Evolutionary conservation across 2,888 invertebrate species (phyloP).

Genomic region (Synergus itoensis): DNA sequence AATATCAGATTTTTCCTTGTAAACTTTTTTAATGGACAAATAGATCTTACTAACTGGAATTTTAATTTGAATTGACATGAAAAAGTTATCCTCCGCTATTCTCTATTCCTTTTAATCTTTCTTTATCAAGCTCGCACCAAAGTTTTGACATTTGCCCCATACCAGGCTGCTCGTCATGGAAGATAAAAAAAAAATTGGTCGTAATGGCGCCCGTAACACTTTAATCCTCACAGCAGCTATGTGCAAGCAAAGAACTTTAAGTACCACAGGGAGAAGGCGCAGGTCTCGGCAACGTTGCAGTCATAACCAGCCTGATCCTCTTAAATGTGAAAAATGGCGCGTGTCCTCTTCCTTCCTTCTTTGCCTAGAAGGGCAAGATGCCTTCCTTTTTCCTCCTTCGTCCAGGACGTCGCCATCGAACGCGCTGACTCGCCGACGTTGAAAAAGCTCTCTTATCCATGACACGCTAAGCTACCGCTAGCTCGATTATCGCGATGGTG

Average conservation of each 20-base stretch:
- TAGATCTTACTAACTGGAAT: not conserved
- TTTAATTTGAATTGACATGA: constrained; percentile 23
- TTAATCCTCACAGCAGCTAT: constrained; percentile 28
- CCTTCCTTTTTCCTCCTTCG: not conserved
- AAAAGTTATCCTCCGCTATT: constrained; percentile 30
- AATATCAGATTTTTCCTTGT: not conserved
- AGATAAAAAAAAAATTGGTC: constrained; percentile 39
- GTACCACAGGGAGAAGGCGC: constrained; percentile 32
- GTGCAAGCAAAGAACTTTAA: constrained; percentile 30
- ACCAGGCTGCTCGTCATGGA: constrained; percentile 8
- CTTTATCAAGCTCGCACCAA: constrained; percentile 36
- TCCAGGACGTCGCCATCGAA: constrained; percentile 56
- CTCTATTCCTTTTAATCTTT: constrained; percentile 24
- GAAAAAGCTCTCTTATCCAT: constrained; percentile 58
- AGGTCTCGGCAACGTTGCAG: constrained; percentile 44
- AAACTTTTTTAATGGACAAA: not conserved
- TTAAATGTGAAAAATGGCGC: constrained; percentile 62
- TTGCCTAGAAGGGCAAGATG: not conserved
- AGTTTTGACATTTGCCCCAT: constrained; percentile 38
- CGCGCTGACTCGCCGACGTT: constrained; percentile 61
- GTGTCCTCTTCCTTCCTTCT: constrained; percentile 1
- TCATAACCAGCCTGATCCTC: constrained; percentile 64
- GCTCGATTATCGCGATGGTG: constrained; percentile 57
- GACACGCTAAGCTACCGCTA: constrained; percentile 49
- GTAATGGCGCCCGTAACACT: constrained; percentile 36